Evolutionary conservation across 2,888 invertebrate species (phyloP).

Genomic region (Tinea trinotella): DNA sequence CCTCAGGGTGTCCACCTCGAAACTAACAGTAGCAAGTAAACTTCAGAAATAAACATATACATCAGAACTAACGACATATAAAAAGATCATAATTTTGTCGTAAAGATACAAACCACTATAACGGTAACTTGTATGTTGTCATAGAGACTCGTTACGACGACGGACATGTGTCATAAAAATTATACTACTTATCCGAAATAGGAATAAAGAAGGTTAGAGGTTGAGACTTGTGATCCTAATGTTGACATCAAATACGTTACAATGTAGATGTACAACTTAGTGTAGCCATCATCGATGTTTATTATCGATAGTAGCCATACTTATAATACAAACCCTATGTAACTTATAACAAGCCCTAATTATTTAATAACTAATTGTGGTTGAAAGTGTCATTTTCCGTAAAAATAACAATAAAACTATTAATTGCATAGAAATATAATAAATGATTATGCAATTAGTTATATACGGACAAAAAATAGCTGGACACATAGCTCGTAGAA

Average conservation of each 20-base stretch:
- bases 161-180: neutral
- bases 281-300: too few species aligned
- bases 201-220: constrained; percentile 1
- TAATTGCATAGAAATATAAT: too few species aligned
- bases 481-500: too few species aligned
- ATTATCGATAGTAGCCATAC: too few species aligned
- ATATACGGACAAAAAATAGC: too few species aligned
- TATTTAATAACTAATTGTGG: too few species aligned
- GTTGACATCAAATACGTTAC: neutral
- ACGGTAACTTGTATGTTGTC: neutral
- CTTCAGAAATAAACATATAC: neutral
- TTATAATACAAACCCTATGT: too few species aligned
- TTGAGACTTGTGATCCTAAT: neutral
- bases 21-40: constrained; percentile 3
- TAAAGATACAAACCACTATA: constrained; percentile 5
- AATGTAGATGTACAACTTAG: too few species aligned
- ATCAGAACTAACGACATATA: neutral
- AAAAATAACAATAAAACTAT: too few species aligned
- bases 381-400: too few species aligned
- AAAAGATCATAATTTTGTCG: constrained; percentile 9
- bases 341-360: too few species aligned
- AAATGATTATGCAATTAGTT: too few species aligned
- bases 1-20: neutral
- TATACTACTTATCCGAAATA: constrained; percentile 10
- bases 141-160: neutral